phyloP scores from a whole-genome alignment of 2,797 vertebrate species.

The Pseudochromis fuscus region DNA sequence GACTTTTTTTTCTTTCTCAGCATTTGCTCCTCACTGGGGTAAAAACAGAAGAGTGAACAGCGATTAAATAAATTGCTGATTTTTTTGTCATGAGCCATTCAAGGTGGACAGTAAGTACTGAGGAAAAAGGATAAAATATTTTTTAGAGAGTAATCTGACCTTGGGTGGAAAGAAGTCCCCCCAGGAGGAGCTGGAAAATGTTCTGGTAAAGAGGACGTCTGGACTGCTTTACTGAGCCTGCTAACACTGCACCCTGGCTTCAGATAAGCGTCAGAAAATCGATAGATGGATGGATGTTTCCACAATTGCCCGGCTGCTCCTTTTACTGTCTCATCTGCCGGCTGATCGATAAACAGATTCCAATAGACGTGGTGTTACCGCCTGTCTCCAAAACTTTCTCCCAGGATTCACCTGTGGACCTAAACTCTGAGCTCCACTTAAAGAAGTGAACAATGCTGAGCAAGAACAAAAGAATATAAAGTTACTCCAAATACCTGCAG shows the following conservation, averaged over 20 bases:
- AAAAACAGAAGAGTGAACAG: too few relatives aligned
- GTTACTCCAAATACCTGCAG: too few relatives aligned
- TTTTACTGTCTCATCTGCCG: background rate
- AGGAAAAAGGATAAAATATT: too few relatives aligned
- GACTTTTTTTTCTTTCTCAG: background rate
- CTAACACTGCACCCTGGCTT: background rate
- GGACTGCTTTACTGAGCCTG: background rate
- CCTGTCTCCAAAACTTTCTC: background rate
- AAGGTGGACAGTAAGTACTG: too few relatives aligned
- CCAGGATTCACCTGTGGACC: background rate
- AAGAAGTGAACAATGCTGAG: too few relatives aligned
- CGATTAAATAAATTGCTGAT: too few relatives aligned
- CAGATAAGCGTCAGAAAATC: slow-evolving; percentile 3
- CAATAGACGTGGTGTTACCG: background rate
- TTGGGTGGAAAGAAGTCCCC: background rate
- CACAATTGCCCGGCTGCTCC: background rate
- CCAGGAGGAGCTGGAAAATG: background rate
- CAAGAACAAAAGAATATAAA: too few relatives aligned
- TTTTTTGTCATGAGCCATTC: too few relatives aligned
- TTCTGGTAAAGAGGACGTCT: background rate
- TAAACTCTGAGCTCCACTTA: too few relatives aligned
- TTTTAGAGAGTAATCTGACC: background rate
- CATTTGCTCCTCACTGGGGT: too few relatives aligned
- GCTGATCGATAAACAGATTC: background rate
- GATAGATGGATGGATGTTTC: background rate